A percentile compares a stretch with the other conserved stretches of the same genome.
These are phyloP conservation scores for Periphyllus acericola DNA, from an alignment of 2,888 invertebrate species.

Conservation along the genomic window DNA sequence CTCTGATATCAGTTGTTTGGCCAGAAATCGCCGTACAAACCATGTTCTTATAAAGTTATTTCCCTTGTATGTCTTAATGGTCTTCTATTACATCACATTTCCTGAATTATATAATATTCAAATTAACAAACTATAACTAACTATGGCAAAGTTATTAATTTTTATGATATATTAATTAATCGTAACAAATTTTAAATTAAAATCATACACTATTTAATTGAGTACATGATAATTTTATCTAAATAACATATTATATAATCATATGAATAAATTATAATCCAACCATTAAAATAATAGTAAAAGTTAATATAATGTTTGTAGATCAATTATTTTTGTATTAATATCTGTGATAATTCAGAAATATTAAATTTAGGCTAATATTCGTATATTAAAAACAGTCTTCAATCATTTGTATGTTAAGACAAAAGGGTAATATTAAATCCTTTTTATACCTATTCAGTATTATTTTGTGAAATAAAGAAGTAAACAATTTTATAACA, in stretches of 20 bases:
- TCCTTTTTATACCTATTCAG: no score
- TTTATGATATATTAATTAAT: background rate
- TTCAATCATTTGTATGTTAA: background rate
- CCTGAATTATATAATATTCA: slow-evolving; percentile 9
- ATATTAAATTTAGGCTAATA: background rate
- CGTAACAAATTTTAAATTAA: background rate
- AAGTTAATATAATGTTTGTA: background rate
- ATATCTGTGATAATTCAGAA: background rate
- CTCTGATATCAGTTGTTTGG: slow-evolving; percentile 45
- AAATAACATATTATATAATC: no score
- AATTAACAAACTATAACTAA: slow-evolving; percentile 3
- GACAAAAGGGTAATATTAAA: no score
- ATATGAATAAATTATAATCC: no score
- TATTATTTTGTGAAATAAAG: no score
- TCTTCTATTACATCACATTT: slow-evolving; percentile 29
- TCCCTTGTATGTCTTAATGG: slow-evolving; percentile 43
- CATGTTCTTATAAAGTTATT: slow-evolving; percentile 46
- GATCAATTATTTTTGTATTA: background rate
- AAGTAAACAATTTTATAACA: no score
- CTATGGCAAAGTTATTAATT: background rate
- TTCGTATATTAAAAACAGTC: background rate
- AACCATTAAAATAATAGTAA: no score
- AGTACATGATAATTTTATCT: no score
- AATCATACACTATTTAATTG: background rate
- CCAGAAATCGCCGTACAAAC: slow-evolving; percentile 47